phyloP scores from a whole-genome alignment of 2,888 invertebrate species.

The Hipparchia sbordonii region DNA sequence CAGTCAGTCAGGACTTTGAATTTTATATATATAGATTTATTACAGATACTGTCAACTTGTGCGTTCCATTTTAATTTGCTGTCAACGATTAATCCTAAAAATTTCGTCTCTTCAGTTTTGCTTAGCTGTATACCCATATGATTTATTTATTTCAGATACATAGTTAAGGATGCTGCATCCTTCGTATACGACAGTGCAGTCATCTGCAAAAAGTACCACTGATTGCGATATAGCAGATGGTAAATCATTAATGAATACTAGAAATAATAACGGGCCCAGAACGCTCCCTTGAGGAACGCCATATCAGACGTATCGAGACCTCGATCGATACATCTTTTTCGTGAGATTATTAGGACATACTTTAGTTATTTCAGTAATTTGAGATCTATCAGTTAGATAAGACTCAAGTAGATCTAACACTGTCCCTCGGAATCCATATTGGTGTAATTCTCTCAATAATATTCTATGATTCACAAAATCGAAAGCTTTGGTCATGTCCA shows the following conservation, averaged over 20 bases:
- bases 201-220: neutral
- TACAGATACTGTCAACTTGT: neutral
- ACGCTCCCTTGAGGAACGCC: neutral
- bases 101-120: neutral
- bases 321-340: neutral
- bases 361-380: neutral
- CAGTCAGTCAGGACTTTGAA: too few relatives aligned
- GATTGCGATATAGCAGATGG: neutral
- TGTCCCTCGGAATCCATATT: neutral
- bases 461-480: neutral
- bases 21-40: neutral
- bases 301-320: neutral
- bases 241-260: neutral
- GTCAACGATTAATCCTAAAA: neutral
- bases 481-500: constrained; percentile 4
- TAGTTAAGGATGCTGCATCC: neutral
- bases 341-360: neutral
- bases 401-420: neutral
- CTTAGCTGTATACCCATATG: neutral
- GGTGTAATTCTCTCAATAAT: neutral
- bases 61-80: neutral
- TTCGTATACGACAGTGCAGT: neutral
- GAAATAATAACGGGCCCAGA: neutral
- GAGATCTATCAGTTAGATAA: neutral
- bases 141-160: neutral